A percentile compares a stretch with the other conserved stretches of the same genome.
Evolutionary conservation across 1,140 invertebrate species (phyloP).

Genomic region (Drosophila pruinosa): DNA sequence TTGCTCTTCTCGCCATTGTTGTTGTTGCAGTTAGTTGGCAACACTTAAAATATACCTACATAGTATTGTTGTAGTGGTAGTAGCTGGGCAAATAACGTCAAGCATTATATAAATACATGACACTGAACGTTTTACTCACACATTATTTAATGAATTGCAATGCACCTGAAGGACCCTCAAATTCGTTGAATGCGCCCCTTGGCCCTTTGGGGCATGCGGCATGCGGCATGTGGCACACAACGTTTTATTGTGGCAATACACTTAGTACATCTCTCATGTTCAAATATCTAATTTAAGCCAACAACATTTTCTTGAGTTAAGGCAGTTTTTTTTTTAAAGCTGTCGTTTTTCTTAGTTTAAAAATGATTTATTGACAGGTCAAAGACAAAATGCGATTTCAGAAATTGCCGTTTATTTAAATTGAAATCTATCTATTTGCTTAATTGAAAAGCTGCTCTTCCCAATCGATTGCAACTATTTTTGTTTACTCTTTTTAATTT

Average conservation of each 20-base stretch:
- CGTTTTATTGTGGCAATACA: not conserved
- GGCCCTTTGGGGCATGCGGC: not conserved
- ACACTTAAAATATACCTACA: conserved; percentile 63
- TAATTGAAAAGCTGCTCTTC: no score
- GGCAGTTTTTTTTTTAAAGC: no score
- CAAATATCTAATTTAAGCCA: not conserved
- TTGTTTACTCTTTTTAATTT: not conserved
- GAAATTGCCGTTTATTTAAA: no score
- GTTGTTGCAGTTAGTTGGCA: conserved; percentile 37
- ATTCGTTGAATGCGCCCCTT: not conserved
- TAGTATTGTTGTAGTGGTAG: no score
- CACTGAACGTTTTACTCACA: conserved; percentile 26
- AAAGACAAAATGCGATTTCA: no score
- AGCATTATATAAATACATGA: conserved; percentile 68
- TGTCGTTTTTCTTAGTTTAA: no score
- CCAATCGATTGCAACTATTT: no score
- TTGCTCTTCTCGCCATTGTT: conserved; percentile 34
- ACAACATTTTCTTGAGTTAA: no score
- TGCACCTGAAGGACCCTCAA: conserved; percentile 24
- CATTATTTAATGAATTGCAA: conserved; percentile 42
- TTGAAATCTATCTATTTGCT: no score
- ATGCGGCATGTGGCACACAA: not conserved
- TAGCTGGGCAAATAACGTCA: conserved; percentile 57
- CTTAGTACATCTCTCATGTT: not conserved
- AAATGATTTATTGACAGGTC: no score